Percentiles rank a stretch among this genome's conserved stretches.
These are phyloP conservation scores for Osmerus mordax DNA, from an alignment of 2,113 vertebrate species.

Conservation along the genomic window DNA sequence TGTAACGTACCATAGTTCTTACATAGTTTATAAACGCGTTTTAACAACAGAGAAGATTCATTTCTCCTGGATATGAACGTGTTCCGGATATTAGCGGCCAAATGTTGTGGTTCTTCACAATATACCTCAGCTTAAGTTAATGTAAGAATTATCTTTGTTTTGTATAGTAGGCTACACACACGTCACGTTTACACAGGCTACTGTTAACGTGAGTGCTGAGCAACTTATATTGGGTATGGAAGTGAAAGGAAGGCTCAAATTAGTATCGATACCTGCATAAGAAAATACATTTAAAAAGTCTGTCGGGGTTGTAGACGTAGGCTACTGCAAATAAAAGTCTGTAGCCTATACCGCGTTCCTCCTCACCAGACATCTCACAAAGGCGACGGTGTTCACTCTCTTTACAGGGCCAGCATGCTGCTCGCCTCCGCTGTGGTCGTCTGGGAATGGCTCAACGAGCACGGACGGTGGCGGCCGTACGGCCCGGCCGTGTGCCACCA, in stretches of 20 bases:
- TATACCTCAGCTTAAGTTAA: slow-evolving; percentile 48
- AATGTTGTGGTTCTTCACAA: slow-evolving; percentile 45
- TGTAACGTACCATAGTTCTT: background rate
- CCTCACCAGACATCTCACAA: background rate
- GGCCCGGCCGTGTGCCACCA: slow-evolving; percentile 86
- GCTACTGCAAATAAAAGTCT: background rate
- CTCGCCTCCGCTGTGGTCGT: slow-evolving; percentile 86
- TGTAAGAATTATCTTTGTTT: slow-evolving; percentile 48
- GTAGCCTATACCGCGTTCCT: background rate
- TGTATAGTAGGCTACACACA: too few relatives aligned
- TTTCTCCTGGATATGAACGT: slow-evolving; percentile 41
- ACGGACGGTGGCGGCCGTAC: slow-evolving; percentile 90
- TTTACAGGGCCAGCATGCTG: slow-evolving; percentile 73
- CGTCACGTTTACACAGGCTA: background rate
- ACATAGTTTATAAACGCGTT: background rate
- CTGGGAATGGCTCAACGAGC: slow-evolving; percentile 93
- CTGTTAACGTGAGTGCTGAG: background rate
- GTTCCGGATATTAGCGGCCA: slow-evolving; percentile 35
- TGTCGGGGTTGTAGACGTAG: too few relatives aligned
- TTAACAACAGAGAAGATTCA: background rate
- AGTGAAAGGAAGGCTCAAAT: too few relatives aligned
- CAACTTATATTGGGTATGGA: background rate
- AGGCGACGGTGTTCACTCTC: background rate
- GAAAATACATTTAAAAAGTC: too few relatives aligned
- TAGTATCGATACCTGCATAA: too few relatives aligned